Conservation (phyloP, 2,888 invertebrate genomes). For the Xestia c-nigrum region DNA sequence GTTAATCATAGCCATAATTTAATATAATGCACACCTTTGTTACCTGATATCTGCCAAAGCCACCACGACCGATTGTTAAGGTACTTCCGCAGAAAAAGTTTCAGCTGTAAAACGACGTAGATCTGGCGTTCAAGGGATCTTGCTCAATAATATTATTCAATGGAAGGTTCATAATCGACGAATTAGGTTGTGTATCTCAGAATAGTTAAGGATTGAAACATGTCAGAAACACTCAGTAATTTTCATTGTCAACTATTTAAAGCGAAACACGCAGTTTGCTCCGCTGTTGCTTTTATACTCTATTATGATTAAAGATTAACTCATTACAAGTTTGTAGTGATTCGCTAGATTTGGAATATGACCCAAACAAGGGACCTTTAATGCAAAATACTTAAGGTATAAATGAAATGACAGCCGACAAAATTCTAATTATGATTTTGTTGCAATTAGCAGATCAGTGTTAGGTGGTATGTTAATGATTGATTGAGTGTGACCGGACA, state of each 20-base stretch:
- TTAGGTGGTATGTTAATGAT: background rate
- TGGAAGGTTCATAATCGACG: constrained; percentile 2
- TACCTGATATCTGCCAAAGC: no score
- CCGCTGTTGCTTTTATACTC: constrained; percentile 23
- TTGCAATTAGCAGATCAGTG: background rate
- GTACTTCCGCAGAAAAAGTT: background rate
- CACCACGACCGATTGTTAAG: background rate
- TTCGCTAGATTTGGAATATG: constrained; percentile 5
- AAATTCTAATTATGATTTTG: background rate
- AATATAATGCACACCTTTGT: no score
- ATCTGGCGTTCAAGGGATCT: background rate
- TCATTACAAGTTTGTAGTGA: background rate
- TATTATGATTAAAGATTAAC: background rate
- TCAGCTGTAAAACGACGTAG: background rate
- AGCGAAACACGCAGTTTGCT: background rate
- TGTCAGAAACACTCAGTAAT: constrained; percentile 16
- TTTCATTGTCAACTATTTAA: constrained; percentile 14
- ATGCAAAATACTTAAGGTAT: background rate
- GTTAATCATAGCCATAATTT: no score
- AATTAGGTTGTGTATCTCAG: constrained; percentile 8
- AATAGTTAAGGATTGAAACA: constrained; percentile 3
- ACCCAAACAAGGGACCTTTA: background rate
- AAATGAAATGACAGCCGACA: background rate
- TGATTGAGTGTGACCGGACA: background rate
- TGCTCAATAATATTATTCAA: background rate